These are phyloP conservation scores for Triplophysa siluroides DNA, from an alignment of 2,113 vertebrate genomes.

Conservation along the genomic window DNA sequence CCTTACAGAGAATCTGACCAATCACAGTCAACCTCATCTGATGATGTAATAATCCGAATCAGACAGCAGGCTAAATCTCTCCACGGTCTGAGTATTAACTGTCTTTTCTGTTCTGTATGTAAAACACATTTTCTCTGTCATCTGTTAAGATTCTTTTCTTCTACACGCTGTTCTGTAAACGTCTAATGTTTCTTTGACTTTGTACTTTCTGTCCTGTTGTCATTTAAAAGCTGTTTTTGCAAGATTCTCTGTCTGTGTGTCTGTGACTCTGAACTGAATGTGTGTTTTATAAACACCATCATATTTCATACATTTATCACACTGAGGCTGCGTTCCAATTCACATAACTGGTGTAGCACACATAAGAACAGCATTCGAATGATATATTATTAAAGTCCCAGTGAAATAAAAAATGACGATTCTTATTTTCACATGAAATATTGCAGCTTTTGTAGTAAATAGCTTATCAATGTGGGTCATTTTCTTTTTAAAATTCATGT, in stretches of 20 bases:
- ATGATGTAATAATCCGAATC: background rate
- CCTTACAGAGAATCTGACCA: background rate
- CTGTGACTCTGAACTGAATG: constrained; percentile 31
- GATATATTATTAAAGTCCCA: too few relatives aligned
- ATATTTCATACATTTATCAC: background rate
- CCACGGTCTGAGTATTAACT: background rate
- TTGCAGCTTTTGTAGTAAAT: too few relatives aligned
- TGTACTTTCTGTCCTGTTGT: constrained; percentile 50
- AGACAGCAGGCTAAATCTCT: constrained; percentile 21
- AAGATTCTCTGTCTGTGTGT: constrained; percentile 34
- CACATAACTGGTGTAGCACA: background rate
- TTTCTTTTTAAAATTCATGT: too few relatives aligned
- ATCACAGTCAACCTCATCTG: background rate
- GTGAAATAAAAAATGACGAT: too few relatives aligned
- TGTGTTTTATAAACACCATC: background rate
- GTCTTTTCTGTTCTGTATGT: background rate
- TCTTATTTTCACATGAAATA: too few relatives aligned
- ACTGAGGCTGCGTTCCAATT: background rate
- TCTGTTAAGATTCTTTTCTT: constrained; percentile 11
- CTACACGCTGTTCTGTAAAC: constrained; percentile 10
- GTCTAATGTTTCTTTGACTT: constrained; percentile 37
- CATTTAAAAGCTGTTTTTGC: constrained; percentile 53
- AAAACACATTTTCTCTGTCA: background rate
- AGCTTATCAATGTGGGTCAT: too few relatives aligned
- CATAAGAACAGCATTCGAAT: too few relatives aligned